Percentiles rank a stretch among this genome's conserved stretches.
These are phyloP conservation scores for Dryococelus australis DNA, from an alignment of 2,888 invertebrate species.

Conservation along the genomic window DNA sequence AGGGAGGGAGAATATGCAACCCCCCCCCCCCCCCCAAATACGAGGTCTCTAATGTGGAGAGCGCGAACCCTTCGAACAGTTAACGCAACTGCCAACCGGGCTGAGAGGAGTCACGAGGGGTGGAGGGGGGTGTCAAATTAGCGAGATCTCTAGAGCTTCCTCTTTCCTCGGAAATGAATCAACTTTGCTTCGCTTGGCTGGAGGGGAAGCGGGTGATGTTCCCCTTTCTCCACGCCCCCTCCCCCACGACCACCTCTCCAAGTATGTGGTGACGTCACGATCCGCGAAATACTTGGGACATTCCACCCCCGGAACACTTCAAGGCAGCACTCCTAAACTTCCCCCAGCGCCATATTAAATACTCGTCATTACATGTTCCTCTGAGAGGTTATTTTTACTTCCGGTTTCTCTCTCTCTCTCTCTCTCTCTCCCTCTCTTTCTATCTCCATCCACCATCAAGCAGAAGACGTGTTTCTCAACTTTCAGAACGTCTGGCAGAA, in stretches of 20 bases:
- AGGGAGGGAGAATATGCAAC: too few relatives aligned
- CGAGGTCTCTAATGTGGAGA: neutral
- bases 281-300: neutral
- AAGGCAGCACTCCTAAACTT: neutral
- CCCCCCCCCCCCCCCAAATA: neutral
- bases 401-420: too few relatives aligned
- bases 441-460: neutral
- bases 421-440: neutral
- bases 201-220: neutral
- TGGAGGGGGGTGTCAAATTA: neutral
- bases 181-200: neutral
- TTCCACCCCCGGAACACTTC: neutral
- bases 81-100: neutral
- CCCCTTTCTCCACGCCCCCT: neutral
- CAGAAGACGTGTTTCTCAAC: neutral
- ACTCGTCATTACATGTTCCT: neutral
- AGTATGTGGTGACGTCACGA: neutral
- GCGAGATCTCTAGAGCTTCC: neutral
- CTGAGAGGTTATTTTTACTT: neutral
- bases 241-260: neutral
- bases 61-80: neutral
- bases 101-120: neutral
- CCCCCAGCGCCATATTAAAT: neutral
- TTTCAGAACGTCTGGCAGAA: neutral
- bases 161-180: neutral